A percentile compares a stretch with the other conserved stretches of the same genome.
Evolutionary conservation across 2,797 vertebrate species (phyloP).

Genomic region (Zenarchopterus dispar): DNA sequence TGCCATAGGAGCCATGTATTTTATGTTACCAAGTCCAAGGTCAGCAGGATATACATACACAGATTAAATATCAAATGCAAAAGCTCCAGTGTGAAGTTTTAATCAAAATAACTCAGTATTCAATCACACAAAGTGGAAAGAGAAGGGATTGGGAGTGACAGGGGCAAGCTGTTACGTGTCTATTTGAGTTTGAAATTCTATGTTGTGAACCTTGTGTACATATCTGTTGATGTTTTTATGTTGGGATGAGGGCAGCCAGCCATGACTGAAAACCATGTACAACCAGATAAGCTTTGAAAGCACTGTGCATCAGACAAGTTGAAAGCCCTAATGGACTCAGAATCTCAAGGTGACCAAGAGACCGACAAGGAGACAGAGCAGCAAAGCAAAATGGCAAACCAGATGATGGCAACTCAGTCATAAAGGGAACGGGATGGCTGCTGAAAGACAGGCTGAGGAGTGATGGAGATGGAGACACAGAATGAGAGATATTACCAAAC

Average conservation of each 20-base stretch:
- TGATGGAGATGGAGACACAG: neutral
- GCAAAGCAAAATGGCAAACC: conserved; percentile 31
- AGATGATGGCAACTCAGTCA: conserved; percentile 32
- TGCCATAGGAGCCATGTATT: neutral
- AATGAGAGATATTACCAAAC: conserved; percentile 24
- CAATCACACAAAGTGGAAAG: conserved; percentile 8
- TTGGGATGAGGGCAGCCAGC: conserved; percentile 19
- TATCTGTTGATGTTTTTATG: conserved; percentile 16
- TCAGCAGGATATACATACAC: neutral
- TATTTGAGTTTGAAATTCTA: conserved; percentile 4
- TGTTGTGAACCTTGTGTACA: conserved; percentile 1
- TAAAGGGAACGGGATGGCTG: conserved; percentile 11
- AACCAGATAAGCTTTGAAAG: conserved; percentile 51
- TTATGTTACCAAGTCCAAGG: neutral
- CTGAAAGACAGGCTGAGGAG: conserved; percentile 17
- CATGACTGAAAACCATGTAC: conserved; percentile 55
- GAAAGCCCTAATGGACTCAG: conserved; percentile 72
- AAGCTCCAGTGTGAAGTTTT: neutral
- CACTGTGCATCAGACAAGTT: conserved; percentile 43
- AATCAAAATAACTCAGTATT: conserved; percentile 4
- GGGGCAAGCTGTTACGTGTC: conserved; percentile 11
- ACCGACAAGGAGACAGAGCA: conserved; percentile 48
- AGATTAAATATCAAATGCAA: neutral
- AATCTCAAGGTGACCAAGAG: conserved; percentile 66
- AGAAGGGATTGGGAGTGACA: neutral